phyloP scores from a whole-genome alignment of 2,888 invertebrate species.

The Drosophila mimica region DNA sequence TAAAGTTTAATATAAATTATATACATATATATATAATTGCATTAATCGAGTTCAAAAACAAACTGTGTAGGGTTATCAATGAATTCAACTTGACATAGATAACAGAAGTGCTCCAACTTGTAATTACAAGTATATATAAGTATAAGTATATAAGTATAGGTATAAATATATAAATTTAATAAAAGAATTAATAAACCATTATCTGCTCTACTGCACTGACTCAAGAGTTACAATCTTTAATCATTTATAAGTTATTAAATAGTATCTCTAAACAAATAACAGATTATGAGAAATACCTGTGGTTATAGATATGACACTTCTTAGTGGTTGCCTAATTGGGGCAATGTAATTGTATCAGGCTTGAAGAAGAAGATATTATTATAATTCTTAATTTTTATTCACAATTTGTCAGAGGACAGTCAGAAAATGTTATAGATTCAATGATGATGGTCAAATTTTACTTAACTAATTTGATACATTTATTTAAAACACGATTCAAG shows the following conservation, averaged over 20 bases:
- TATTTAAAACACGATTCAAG: background rate
- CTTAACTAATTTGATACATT: background rate
- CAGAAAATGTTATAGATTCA: background rate
- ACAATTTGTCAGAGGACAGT: background rate
- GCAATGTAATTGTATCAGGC: too few relatives aligned
- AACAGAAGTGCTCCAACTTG: background rate
- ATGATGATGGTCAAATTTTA: background rate
- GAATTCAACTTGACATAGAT: background rate
- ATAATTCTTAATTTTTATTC: too few relatives aligned
- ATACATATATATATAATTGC: background rate
- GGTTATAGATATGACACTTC: background rate
- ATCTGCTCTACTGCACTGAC: background rate
- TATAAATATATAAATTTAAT: background rate
- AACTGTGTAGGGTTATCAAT: background rate
- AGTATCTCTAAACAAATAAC: background rate
- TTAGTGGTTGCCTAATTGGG: too few relatives aligned
- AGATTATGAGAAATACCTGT: too few relatives aligned
- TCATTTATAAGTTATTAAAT: background rate
- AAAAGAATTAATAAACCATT: background rate
- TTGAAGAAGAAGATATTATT: too few relatives aligned
- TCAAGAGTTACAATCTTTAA: background rate
- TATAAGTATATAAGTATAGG: background rate
- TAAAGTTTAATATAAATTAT: background rate
- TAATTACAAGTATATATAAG: background rate
- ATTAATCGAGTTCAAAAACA: background rate